Base-by-base conservation (phyloP, 2,113 vertebrate genomes). In the Cyrtonyx montezumae region DNA sequence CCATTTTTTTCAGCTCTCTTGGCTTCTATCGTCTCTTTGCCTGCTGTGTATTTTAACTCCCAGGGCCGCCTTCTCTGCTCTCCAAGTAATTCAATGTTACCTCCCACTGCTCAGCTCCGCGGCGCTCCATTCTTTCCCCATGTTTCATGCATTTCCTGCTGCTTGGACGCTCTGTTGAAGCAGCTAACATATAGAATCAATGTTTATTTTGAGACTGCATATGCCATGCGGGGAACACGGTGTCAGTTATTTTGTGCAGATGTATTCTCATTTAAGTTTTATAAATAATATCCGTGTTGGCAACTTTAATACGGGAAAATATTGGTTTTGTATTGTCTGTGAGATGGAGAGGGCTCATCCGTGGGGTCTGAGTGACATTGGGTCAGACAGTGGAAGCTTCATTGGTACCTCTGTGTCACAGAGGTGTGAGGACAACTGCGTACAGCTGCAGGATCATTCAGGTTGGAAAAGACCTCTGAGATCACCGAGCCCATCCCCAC, bases 1-100 rank as follows among this genome's bases (percentile, higher is more conserved):
- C 96, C 96, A 96, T 97, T 96, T 96, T 96, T 91, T 91, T 96
- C 96, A 88, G 79, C 96, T 95, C 90, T 94, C 94, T 97, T 96
- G 95, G 94, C 93, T 94, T 87, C 96, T 90, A 96, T 97, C 96
- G 2, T 91, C 88, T 61, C 79, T 91, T 55, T 93, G 87, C 96
- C 91, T 91, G 89, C 93, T 95, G 91, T 76, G 94, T 94, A 96
- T 97, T 97, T 95, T 95, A 96, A 90, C 97, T 97, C 92, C 77
- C 83, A 4, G 85, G 92, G 90, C 88, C 92, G 88, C 89, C 66
- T 87, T 82, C 88, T 87, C 85, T 92, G 80, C 94, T 96, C 95
- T 96, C 93, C 94, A 58, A 96, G 95, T 32, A 9, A 45, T 95
- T 91, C 92, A 28, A 42, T 42, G 87, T 91, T 93, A 53, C 95